Evolutionary conservation across 2,113 vertebrate species (phyloP), one percentile per base, ranked within the genome.

Genomic region (Equus quagga): DNA sequence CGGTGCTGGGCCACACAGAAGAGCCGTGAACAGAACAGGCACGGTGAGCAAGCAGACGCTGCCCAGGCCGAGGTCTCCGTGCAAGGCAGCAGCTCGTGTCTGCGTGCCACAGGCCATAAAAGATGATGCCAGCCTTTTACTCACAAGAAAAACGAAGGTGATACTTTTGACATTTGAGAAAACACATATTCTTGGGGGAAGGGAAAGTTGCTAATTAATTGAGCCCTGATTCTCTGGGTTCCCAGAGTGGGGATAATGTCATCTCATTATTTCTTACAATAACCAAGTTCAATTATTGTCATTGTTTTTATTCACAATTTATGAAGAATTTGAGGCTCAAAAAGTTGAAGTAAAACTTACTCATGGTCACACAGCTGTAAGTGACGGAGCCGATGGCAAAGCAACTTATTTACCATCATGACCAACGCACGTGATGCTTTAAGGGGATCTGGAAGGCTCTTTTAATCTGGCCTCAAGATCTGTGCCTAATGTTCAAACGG

Each of bases 391-490:
- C 4, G 33, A 14, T 23, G 58, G 82, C 65, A 73, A 65, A 81
- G 81, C 19, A 36, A 46, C 60, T 36, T 23, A 10, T 26, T 26
- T 10, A 41, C 13, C 1, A 0, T 23, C 8, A 10, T 6, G 6
- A 64, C 9, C 58, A 62, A 15, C 26, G 11, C 2, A 4, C 28
- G 8, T 33, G 18, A 36, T 19, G 0, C 28, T 76, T 83, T 76
- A 41, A 75, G n/a, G 70, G 31, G 2, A 19, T 36, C 78, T 14
- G 54, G n/a, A 86, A 49, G 49, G 36, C 36, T 76, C 46, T 78
- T 72, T 31, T 56, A 81, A 81, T 94, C 91, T 91, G 70, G n/a
- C 94, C 93, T 92, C 80, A 67, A 86, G 80, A 96, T 96, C 72
- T 88, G 73, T 54, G 86, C 69, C 86, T 87, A 62, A 69, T 76